Evolutionary conservation across 2,888 invertebrate genomes (phyloP).

Genomic region (Xestia c-nigrum): DNA sequence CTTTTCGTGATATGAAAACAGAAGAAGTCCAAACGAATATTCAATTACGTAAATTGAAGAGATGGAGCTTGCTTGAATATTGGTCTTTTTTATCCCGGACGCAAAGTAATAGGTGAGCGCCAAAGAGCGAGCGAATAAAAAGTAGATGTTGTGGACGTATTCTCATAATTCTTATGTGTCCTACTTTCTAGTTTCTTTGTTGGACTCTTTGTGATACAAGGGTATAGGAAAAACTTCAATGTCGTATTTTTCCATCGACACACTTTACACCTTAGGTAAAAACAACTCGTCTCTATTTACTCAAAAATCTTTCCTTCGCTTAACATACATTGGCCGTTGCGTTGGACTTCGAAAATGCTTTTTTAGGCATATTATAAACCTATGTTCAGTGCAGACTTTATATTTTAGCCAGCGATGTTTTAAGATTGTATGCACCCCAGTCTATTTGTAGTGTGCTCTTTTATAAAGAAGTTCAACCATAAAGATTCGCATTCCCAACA

Average conservation of each 20-base stretch:
- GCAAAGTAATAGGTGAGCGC: conserved; percentile 44
- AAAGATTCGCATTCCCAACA: no score
- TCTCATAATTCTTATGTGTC: conserved; percentile 53
- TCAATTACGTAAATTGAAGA: conserved; percentile 65
- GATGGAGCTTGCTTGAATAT: conserved; percentile 35
- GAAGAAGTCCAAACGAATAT: conserved; percentile 41
- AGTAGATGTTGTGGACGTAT: conserved; percentile 22
- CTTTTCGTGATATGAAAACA: conserved; percentile 56
- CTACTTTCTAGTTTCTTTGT: conserved; percentile 46
- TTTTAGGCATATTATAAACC: neutral
- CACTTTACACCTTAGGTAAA: neutral
- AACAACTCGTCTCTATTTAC: neutral
- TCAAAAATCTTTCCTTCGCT: neutral
- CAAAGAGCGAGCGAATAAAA: conserved; percentile 54
- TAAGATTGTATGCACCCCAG: neutral
- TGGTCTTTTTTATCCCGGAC: conserved; percentile 33
- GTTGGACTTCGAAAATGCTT: neutral
- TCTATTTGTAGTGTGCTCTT: neutral
- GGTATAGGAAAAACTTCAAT: conserved; percentile 9
- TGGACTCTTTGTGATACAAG: conserved; percentile 30
- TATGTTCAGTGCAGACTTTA: neutral
- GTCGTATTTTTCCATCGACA: neutral
- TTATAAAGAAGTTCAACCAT: neutral
- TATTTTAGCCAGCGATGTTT: neutral
- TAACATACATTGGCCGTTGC: neutral